These are phyloP conservation scores for Perognathus longimembris DNA, from an alignment of 2,113 vertebrate genomes.

Conservation along the genomic window DNA sequence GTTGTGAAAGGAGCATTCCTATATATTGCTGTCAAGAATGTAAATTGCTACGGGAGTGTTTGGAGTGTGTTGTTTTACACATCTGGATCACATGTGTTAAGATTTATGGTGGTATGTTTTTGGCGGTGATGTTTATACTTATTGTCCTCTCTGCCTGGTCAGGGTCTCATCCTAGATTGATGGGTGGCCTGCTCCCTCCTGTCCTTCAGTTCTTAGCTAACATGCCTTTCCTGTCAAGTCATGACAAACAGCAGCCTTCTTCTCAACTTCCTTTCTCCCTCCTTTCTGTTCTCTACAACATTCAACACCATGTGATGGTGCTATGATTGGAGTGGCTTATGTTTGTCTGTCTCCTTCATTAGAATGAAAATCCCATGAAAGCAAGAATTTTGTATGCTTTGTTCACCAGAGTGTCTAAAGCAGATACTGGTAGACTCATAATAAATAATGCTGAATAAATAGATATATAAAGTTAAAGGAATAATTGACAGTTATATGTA, in stretches of 20 bases:
- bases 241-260: background rate
- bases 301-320: background rate
- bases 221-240: background rate
- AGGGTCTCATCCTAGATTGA: background rate
- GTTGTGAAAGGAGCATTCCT: background rate
- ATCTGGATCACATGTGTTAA: background rate
- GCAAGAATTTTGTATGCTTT: conserved; percentile 29
- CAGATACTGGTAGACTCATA: background rate
- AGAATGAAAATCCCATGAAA: conserved; percentile 30
- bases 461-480: conserved; percentile 32
- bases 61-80: background rate
- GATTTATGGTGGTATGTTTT: background rate
- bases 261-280: background rate
- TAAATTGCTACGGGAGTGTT: background rate
- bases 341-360: background rate
- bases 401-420: background rate
- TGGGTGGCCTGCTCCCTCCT: background rate
- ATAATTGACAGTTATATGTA: background rate
- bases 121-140: background rate
- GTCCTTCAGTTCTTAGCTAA: background rate
- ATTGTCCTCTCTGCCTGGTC: background rate
- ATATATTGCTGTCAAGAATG: background rate
- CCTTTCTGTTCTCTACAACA: background rate
- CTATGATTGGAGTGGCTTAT: background rate
- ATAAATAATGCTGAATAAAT: conserved; percentile 48